Evolutionary conservation across 2,113 vertebrate species (phyloP).

Genomic region (Oxygymnocypris stewartii): DNA sequence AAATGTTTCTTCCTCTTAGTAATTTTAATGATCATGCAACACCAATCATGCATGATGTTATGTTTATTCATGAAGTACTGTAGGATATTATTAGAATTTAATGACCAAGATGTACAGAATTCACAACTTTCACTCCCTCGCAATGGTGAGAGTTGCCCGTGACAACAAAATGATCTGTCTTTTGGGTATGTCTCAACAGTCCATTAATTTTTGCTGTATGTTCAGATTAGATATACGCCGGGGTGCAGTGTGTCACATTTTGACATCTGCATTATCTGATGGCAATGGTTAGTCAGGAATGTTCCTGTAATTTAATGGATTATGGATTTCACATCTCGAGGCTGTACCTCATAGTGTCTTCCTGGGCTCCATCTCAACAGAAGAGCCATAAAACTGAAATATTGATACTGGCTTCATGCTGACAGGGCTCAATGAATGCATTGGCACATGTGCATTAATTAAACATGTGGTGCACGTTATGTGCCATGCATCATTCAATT

Average conservation of each 20-base stretch:
- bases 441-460: conserved; percentile 39
- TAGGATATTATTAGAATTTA: conserved; percentile 29
- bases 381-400: too few species aligned
- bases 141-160: neutral
- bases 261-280: conserved; percentile 41
- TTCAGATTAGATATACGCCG: conserved; percentile 23
- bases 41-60: conserved; percentile 2
- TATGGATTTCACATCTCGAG: conserved; percentile 32
- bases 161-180: neutral
- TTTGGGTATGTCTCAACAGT: conserved; percentile 11
- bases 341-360: conserved; percentile 14
- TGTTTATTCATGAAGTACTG: neutral
- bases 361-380: conserved; percentile 17
- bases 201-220: conserved; percentile 24
- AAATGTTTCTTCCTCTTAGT: neutral
- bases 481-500: conserved; percentile 30
- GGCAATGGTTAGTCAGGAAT: conserved; percentile 30
- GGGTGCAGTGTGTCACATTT: neutral
- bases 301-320: conserved; percentile 38
- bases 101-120: neutral
- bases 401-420: neutral
- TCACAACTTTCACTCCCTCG: neutral
- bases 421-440: conserved; percentile 21
- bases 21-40: conserved; percentile 16
- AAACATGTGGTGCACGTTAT: conserved; percentile 27